Percentiles rank a stretch among this genome's conserved stretches.
Conservation (phyloP, 2,113 vertebrate species). For the Pseudopipra pipra region DNA sequence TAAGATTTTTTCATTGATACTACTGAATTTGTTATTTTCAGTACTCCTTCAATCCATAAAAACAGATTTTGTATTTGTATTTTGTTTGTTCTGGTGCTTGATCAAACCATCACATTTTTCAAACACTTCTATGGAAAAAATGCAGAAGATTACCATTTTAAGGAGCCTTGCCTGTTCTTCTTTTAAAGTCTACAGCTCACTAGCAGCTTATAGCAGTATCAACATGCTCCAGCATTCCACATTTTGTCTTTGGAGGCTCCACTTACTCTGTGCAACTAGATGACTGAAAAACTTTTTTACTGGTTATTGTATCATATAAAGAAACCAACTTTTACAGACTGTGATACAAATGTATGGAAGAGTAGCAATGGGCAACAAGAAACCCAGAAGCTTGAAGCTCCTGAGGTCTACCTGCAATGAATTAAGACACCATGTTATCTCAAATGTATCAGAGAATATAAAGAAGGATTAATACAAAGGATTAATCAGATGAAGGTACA, state of each 20-base stretch:
- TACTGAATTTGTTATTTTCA: neutral
- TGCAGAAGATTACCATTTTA: neutral
- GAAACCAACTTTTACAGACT: neutral
- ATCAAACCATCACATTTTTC: neutral
- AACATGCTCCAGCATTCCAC: neutral
- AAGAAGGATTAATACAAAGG: neutral
- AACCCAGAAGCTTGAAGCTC: neutral
- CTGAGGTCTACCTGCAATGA: neutral
- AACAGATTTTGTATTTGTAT: neutral
- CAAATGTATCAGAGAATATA: neutral
- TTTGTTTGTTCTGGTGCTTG: neutral
- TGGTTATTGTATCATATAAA: neutral
- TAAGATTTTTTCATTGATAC: neutral
- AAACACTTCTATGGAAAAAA: neutral
- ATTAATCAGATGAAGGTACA: neutral
- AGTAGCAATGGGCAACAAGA: neutral
- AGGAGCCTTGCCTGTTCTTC: neutral
- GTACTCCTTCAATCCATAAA: neutral
- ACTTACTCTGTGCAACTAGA: neutral
- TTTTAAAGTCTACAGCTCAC: neutral
- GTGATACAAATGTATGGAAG: neutral
- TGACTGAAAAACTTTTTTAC: neutral
- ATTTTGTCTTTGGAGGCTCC: neutral
- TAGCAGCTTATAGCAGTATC: neutral
- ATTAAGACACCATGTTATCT: neutral